Base-by-base conservation (phyloP, 2,797 vertebrate species). In the Sebastes baramenuke region DNA sequence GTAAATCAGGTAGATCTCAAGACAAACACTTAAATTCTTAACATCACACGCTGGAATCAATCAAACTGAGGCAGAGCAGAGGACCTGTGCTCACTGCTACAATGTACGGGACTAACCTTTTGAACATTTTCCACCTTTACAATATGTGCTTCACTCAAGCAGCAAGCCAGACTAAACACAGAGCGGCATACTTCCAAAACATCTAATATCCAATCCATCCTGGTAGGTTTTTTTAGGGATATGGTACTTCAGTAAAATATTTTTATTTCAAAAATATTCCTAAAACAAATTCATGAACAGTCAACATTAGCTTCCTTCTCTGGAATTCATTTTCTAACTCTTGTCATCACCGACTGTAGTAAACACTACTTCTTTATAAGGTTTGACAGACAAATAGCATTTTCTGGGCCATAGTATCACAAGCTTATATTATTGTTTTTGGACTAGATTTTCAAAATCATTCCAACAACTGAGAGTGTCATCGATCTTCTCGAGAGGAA, bases 81-180 rank as follows among this genome's bases (percentile, higher is more conserved):
- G 70, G 58, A 67, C 46, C 30, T 55, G 52, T 20, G 4, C 42
- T 69, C 60, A 78, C 68, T 25, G 27, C 61, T 56, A 81, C 69
- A 67, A 72, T 60, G 24, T 46, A 59, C 9, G 56, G 80, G 30
- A 72, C 42, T 36, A 59, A 72, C 54, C 66, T 61, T 82, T 80
- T 68, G 16, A 77, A 78, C 27, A 67, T 79, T 67, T 87, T 79
- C 64, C 84, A 38, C 46, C 75, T 77, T 62, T 71, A 62, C 54
- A 55, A 49, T 72, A 59, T 8, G n/a, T 80, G 72, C 65, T 87
- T 30, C 58, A 81, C 70, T 72, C 30, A 46, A 78, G 72, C 69
- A 64, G 52, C 38, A 25, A 10, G 55, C 32, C 75, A 90, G 87
- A 89, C 84, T 87, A 89, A 91, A 91, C 83, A 87, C 2, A 59